Percentiles rank a stretch among this genome's conserved stretches.
These are phyloP conservation scores for Sciurus niger DNA, from an alignment of 2,113 vertebrate genomes.

Conservation along the genomic window DNA sequence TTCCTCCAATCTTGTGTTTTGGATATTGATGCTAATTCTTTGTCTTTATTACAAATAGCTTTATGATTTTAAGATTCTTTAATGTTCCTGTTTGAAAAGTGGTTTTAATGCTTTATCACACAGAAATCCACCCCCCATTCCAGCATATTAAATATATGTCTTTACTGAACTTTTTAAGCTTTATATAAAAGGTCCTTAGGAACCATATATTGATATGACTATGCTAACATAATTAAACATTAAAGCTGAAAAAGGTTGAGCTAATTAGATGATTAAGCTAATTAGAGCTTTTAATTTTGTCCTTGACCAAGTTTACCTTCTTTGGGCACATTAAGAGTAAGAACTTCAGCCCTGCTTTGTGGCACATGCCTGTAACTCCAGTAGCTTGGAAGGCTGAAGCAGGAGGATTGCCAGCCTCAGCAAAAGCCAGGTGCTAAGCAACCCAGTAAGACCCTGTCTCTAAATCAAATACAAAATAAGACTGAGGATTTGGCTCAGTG, in stretches of 20 bases:
- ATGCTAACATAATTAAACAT: neutral
- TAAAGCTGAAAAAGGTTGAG: constrained; percentile 1
- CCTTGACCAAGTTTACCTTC: neutral
- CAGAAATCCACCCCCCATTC: neutral
- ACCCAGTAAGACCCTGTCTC: too few species aligned
- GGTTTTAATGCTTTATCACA: neutral
- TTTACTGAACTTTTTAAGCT: neutral
- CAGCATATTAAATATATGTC: constrained; percentile 26
- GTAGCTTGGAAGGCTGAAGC: too few species aligned
- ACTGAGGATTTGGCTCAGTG: too few species aligned
- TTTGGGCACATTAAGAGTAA: constrained; percentile 9
- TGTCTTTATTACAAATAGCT: constrained; percentile 8
- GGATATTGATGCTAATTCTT: neutral
- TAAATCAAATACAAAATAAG: too few species aligned
- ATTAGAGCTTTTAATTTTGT: constrained; percentile 47
- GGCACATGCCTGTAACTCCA: too few species aligned
- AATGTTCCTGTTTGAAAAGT: constrained; percentile 6
- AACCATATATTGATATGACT: neutral
- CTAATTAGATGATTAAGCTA: neutral
- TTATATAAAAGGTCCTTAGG: neutral
- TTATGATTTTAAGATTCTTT: constrained; percentile 22
- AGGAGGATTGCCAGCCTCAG: too few species aligned
- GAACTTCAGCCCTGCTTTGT: neutral
- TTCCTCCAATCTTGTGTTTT: neutral
- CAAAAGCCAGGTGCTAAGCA: too few species aligned